phyloP scores from a whole-genome alignment of 1,140 invertebrate species.

The Zaprionus davidi region DNA sequence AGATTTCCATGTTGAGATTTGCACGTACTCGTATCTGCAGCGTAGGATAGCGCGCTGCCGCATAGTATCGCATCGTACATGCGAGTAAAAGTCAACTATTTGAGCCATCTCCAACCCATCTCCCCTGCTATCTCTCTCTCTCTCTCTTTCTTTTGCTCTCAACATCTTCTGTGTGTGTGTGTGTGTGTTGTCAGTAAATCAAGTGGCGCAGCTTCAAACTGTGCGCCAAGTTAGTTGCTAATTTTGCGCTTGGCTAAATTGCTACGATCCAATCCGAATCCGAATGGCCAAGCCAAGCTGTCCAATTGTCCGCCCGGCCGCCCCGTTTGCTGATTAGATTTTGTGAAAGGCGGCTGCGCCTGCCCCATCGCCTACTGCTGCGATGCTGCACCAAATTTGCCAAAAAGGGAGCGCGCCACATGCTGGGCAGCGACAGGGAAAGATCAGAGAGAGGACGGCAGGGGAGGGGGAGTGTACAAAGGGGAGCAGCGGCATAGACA shows the following conservation, averaged over 20 bases:
- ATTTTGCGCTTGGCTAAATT: constrained; percentile 80
- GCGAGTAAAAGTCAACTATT: constrained; percentile 35
- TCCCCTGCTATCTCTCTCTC: background rate
- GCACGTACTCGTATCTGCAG: constrained; percentile 30
- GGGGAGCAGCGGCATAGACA: constrained; percentile 35
- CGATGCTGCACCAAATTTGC: constrained; percentile 76
- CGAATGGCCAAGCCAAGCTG: constrained; percentile 36
- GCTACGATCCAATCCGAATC: constrained; percentile 63
- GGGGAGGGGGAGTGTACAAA: constrained; percentile 24
- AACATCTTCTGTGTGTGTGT: background rate
- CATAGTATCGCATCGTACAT: constrained; percentile 2
- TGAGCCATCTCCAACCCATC: constrained; percentile 1
- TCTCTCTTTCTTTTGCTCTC: background rate
- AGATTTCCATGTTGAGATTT: constrained; percentile 70
- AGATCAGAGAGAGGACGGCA: background rate
- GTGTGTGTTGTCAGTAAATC: constrained; percentile 57
- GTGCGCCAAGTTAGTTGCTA: constrained; percentile 62
- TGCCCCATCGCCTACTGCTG: constrained; percentile 27
- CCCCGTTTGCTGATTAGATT: constrained; percentile 76
- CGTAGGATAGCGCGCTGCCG: background rate
- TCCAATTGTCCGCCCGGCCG: constrained; percentile 13
- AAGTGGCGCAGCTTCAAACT: constrained; percentile 52
- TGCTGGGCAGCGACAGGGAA: constrained; percentile 54
- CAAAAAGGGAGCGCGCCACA: constrained; percentile 79
- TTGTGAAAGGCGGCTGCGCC: constrained; percentile 71